phyloP scores from a whole-genome alignment of 2,113 vertebrate species.

The Agapornis roseicollis region DNA sequence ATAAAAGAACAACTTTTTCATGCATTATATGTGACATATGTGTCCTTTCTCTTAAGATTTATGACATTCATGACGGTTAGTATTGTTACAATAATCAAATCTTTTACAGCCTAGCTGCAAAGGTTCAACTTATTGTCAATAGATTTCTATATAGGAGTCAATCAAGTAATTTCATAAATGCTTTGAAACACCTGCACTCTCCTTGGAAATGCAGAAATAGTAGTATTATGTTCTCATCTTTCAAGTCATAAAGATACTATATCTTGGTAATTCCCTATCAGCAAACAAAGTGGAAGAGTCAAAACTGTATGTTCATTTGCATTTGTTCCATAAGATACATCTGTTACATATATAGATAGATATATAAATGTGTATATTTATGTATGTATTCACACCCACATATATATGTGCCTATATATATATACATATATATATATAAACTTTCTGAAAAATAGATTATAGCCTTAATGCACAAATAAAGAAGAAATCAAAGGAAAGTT shows the following conservation, averaged over 20 bases:
- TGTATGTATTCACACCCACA: not conserved
- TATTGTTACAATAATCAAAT: slow-evolving; percentile 79
- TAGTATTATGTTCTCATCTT: slow-evolving; percentile 51
- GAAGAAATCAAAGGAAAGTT: not conserved
- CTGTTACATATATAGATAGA: not conserved
- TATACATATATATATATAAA: not conserved
- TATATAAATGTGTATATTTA: not conserved
- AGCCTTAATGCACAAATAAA: not conserved
- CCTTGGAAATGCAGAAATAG: slow-evolving; percentile 55
- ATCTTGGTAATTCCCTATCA: slow-evolving; percentile 29
- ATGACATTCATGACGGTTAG: slow-evolving; percentile 73
- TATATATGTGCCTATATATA: not conserved
- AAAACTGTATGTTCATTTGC: not conserved
- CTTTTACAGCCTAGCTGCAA: slow-evolving; percentile 68
- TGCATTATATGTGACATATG: slow-evolving; percentile 73
- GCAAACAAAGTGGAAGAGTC: not conserved
- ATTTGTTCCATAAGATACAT: not conserved
- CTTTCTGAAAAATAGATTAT: not conserved
- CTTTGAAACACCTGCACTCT: slow-evolving; percentile 74
- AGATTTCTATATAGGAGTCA: slow-evolving; percentile 67
- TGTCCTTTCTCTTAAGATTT: slow-evolving; percentile 81
- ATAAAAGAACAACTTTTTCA: slow-evolving; percentile 79
- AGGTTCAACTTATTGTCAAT: slow-evolving; percentile 75
- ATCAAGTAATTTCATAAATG: slow-evolving; percentile 75
- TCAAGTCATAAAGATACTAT: not conserved